Conservation (phyloP, 2,113 vertebrate genomes). For the Platichthys stellatus region DNA sequence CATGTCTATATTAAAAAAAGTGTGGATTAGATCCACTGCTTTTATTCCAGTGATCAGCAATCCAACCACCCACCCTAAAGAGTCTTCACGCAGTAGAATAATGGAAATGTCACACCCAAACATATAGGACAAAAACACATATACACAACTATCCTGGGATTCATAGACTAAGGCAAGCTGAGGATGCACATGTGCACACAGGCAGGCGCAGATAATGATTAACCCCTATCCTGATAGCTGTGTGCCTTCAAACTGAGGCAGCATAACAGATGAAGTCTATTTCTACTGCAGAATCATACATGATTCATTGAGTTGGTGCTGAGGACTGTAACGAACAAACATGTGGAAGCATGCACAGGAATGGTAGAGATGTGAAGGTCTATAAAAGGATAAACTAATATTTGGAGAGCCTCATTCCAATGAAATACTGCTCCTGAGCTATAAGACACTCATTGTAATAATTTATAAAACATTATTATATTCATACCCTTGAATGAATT, state of each 20-base stretch:
- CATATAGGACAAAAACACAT: constrained; percentile 10
- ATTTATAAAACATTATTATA: constrained; percentile 70
- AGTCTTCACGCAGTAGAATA: constrained; percentile 17
- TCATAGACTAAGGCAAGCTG: constrained; percentile 50
- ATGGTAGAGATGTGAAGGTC: constrained; percentile 48
- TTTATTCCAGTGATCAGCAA: constrained; percentile 71
- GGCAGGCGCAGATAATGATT: constrained; percentile 49
- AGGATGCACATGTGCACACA: constrained; percentile 47
- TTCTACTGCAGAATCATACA: constrained; percentile 69
- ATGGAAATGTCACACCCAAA: constrained; percentile 30
- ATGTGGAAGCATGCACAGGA: constrained; percentile 25
- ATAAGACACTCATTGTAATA: constrained; percentile 53
- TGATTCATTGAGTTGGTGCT: constrained; percentile 68
- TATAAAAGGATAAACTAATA: constrained; percentile 75
- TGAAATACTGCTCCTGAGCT: constrained; percentile 51
- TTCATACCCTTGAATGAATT: constrained; percentile 62
- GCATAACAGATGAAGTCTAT: constrained; percentile 69
- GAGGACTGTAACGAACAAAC: constrained; percentile 64
- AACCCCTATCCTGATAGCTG: constrained; percentile 48
- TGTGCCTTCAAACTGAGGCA: constrained; percentile 43
- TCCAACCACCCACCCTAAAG: neutral
- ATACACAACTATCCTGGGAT: constrained; percentile 43
- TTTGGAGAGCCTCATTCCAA: constrained; percentile 63
- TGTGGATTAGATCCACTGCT: constrained; percentile 64
- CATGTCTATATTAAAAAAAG: constrained; percentile 41